phyloP scores from a whole-genome alignment of 2,797 vertebrate genomes.

The Microchirus variegatus region DNA sequence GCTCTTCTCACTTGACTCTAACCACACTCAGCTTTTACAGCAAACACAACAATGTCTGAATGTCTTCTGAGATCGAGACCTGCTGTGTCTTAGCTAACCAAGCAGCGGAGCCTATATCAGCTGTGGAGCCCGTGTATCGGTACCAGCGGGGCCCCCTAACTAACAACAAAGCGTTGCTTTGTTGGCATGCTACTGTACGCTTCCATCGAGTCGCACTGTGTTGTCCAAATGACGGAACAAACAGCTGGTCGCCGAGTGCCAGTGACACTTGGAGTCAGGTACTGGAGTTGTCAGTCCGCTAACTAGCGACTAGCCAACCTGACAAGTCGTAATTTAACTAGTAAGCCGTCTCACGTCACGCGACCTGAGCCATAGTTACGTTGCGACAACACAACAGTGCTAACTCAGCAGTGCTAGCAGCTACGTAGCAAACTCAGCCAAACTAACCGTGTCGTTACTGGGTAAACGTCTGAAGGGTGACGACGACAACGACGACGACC shows the following conservation, averaged over 20 bases:
- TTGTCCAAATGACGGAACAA: slow-evolving; percentile 56
- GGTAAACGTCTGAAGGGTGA: slow-evolving; percentile 26
- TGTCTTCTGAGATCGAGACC: slow-evolving; percentile 45
- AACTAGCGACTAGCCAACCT: slow-evolving; percentile 38
- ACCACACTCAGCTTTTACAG: slow-evolving; percentile 47
- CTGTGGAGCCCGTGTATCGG: slow-evolving; percentile 65
- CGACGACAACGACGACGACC: slow-evolving; percentile 47
- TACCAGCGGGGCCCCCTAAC: slow-evolving; percentile 73
- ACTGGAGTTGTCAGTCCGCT: slow-evolving; percentile 38
- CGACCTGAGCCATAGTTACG: slow-evolving; percentile 58
- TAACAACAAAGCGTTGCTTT: slow-evolving; percentile 81
- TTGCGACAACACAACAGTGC: slow-evolving; percentile 32
- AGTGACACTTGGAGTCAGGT: slow-evolving; percentile 4
- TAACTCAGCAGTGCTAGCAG: slow-evolving; percentile 59
- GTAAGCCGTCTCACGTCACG: slow-evolving; percentile 56
- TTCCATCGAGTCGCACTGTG: slow-evolving; percentile 67
- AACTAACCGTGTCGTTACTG: slow-evolving; percentile 38
- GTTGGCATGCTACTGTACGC: slow-evolving; percentile 78
- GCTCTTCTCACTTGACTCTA: slow-evolving; percentile 32
- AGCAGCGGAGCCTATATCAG: slow-evolving; percentile 40
- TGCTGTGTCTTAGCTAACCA: slow-evolving; percentile 56
- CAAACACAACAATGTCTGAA: slow-evolving; percentile 42
- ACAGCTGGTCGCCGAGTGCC: slow-evolving; percentile 53
- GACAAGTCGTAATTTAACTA: slow-evolving; percentile 38
- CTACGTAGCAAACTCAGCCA: slow-evolving; percentile 43